Base-by-base conservation (phyloP, 1,140 invertebrate species). In the Acyrthosiphon pisum region DNA sequence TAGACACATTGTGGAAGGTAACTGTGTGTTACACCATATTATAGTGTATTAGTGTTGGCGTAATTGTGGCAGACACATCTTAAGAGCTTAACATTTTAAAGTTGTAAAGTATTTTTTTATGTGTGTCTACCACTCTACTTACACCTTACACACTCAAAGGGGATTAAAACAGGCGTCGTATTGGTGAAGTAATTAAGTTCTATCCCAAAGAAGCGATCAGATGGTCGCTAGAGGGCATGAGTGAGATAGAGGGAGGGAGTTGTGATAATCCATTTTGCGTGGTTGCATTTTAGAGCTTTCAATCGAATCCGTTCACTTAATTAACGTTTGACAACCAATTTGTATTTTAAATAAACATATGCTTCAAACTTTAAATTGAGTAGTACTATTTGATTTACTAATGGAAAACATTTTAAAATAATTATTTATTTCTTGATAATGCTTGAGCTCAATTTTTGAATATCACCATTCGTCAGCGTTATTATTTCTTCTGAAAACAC, bases 251-350 rank as follows among this genome's bases (percentile, higher is more conserved):
- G 35, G 0, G 48, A 37, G 48, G 60, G 30, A 30, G 88, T 89
- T 26, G 48, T 35, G n/a, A 89, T 89, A 89, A 89, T 89, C 50
- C 23, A 88, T 89, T 89, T 89, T 35, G 48, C 50, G 30, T 56
- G 88, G 50, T 89, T 4, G 50, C 3, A 37, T 56, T 89, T 89
- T 56, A 53, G 88, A 89, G 48, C 35, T 56, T 53, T 56, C n/a
- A 53, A 56, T 56, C n/a, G 35, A 89, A 89, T 56, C 23, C 88
- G 1, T 35, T 56, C 23, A 50, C 35, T 56, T 89, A 56, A 56
- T 89, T 89, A 89, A 89, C 88, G 35, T 89, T 89, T 35, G 22
- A 56, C 35, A 35, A 56, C 48, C 50, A 56, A 56, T 89, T 89
- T 9, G 23, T 18, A 89, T 56, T 53, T 89, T 37, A 56, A 89